Percentiles rank a stretch among this genome's conserved stretches.
phyloP scores from a whole-genome alignment of 2,113 vertebrate species.

The Syrmaticus mikado region DNA sequence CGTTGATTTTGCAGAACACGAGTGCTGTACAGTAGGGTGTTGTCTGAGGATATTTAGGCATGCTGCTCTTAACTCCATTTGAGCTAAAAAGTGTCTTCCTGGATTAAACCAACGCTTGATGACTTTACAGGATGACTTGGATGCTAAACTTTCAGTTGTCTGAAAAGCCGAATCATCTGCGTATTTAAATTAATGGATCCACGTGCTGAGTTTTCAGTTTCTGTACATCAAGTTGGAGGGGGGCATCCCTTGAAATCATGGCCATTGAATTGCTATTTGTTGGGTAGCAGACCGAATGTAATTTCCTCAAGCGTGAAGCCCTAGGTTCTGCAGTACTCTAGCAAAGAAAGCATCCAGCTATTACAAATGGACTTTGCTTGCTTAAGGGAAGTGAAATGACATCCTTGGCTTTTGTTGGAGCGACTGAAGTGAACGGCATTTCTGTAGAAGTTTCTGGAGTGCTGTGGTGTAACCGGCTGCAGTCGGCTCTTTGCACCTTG shows the following conservation, averaged over 20 bases:
- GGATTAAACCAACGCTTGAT: slow-evolving; percentile 13
- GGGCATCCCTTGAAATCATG: neutral
- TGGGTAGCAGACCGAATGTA: neutral
- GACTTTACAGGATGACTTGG: slow-evolving; percentile 55
- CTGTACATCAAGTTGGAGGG: neutral
- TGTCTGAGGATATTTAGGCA: neutral
- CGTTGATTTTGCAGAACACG: neutral
- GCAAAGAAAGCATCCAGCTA: slow-evolving; percentile 1
- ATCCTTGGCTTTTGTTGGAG: neutral
- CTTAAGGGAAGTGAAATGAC: slow-evolving; percentile 3
- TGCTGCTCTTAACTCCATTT: slow-evolving; percentile 18
- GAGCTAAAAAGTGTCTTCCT: slow-evolving; percentile 46
- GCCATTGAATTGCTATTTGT: neutral
- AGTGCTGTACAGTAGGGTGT: neutral
- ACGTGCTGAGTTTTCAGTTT: neutral
- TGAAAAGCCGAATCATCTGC: neutral
- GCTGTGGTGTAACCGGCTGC: neutral
- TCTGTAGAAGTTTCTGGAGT: neutral
- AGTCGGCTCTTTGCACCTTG: slow-evolving; percentile 29
- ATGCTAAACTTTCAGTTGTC: slow-evolving; percentile 23
- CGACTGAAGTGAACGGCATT: neutral
- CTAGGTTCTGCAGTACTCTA: neutral
- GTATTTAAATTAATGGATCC: slow-evolving; percentile 2
- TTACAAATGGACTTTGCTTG: slow-evolving; percentile 1
- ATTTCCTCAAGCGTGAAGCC: neutral